Base-by-base conservation (phyloP, 1,140 invertebrate genomes). In the Pemphigus obesinymphae region DNA sequence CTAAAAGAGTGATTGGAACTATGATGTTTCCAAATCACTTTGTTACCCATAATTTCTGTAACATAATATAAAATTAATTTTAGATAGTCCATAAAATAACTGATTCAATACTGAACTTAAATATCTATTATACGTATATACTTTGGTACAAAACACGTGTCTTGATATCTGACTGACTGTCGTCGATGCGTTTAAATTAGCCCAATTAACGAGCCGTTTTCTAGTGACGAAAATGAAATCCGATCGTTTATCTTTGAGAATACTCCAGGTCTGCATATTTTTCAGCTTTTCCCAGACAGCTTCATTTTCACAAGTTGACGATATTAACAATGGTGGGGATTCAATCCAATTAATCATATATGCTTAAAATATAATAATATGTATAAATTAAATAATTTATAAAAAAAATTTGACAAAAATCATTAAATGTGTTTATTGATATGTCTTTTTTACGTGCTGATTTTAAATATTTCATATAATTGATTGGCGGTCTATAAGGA, bases 401-500 rank as follows among this genome's bases (percentile, higher is more conserved):
- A 11, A 45, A n/a, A n/a, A n/a, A n/a, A n/a, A n/a, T n/a, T n/a
- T n/a, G n/a, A n/a, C n/a, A n/a, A n/a, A n/a, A n/a, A n/a, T n/a
- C n/a, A n/a, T n/a, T n/a, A n/a, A n/a, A n/a, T n/a, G n/a, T n/a
- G n/a, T n/a, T n/a, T n/a, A n/a, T n/a, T n/a, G n/a, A n/a, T n/a
- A n/a, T n/a, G n/a, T n/a, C n/a, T n/a, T n/a, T n/a, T n/a, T n/a
- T 80, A 80, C 76, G 53, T 63, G 55, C 0, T 26, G 76, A 80
- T 63, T 80, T 80, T 29, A 40, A 58, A 63, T 80, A 80, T 3
- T 43, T 1, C 11, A 23, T 45, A 61, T 80, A 80, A 31, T 80
- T 63, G 15, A 31, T 48, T 43, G 82, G 23, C n/a, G 72, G 68
- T 75, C 78, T 70, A 72, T 58, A 13, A 63, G 73, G 82, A 80